Percentiles rank a stretch among this genome's conserved stretches.
Conservation (phyloP, 2,113 vertebrate genomes). For the Ictalurus furcatus region DNA sequence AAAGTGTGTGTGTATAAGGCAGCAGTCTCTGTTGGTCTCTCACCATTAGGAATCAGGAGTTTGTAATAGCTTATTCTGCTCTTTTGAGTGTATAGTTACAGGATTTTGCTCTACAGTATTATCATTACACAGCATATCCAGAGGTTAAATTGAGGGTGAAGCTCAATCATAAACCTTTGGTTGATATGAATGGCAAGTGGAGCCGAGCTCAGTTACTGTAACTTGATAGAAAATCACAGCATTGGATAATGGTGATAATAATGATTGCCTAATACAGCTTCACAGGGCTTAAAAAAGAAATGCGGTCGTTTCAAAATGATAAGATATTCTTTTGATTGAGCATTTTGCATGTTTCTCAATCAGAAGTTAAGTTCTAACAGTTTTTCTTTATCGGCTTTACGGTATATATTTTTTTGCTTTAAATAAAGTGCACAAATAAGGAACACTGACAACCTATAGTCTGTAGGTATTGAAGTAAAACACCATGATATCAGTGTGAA, state of each 20-base stretch:
- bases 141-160: not conserved
- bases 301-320: not conserved
- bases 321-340: not conserved
- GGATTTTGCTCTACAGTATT: not conserved
- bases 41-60: too few relatives aligned
- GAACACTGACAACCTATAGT: too few relatives aligned
- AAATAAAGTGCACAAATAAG: too few relatives aligned
- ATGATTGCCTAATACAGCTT: not conserved
- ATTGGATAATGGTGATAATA: not conserved
- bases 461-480: too few relatives aligned
- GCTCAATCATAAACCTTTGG: not conserved
- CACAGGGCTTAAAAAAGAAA: not conserved
- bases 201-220: not conserved
- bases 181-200: not conserved
- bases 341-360: not conserved
- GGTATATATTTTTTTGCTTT: too few relatives aligned
- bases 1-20: not conserved
- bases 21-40: not conserved
- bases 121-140: not conserved
- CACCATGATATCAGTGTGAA: too few relatives aligned
- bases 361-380: not conserved
- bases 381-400: too few relatives aligned
- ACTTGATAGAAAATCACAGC: not conserved
- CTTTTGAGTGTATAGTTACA: not conserved
- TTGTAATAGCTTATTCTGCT: not conserved